These are phyloP conservation scores for Pogonocichla stellata DNA, from an alignment of 2,113 vertebrate genomes.

Conservation along the genomic window DNA sequence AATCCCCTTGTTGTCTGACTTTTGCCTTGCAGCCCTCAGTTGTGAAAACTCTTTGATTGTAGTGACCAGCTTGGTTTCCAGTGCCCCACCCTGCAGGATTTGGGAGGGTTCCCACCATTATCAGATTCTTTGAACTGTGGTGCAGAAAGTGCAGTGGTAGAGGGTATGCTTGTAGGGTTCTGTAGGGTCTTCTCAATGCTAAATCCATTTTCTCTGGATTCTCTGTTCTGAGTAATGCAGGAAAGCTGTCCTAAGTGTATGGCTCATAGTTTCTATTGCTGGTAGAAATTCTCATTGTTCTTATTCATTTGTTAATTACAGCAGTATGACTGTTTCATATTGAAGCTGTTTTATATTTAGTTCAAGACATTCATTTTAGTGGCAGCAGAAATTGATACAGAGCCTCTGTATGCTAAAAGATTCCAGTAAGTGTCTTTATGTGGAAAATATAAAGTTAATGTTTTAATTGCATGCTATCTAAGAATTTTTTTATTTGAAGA, in stretches of 20 bases:
- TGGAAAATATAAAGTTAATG: background rate
- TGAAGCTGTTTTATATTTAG: background rate
- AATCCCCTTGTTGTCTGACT: background rate
- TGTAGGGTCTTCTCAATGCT: background rate
- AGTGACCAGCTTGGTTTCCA: rapidly evolving
- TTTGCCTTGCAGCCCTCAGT: background rate
- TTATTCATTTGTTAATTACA: background rate
- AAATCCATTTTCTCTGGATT: background rate
- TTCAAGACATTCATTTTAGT: background rate
- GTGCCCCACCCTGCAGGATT: rapidly evolving
- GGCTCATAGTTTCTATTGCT: background rate
- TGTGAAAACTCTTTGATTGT: background rate
- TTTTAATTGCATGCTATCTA: background rate
- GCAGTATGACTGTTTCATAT: background rate
- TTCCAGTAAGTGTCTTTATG: background rate
- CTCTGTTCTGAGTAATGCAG: background rate
- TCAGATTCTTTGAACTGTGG: background rate
- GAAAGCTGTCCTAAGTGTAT: background rate
- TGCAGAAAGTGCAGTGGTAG: background rate
- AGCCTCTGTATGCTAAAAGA: background rate
- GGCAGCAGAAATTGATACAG: background rate
- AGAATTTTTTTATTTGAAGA: background rate
- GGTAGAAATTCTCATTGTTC: background rate
- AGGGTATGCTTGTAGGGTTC: background rate
- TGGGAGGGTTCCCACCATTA: background rate